Base-by-base conservation (phyloP, 2,888 invertebrate species). In the Callimorpha dominula region DNA sequence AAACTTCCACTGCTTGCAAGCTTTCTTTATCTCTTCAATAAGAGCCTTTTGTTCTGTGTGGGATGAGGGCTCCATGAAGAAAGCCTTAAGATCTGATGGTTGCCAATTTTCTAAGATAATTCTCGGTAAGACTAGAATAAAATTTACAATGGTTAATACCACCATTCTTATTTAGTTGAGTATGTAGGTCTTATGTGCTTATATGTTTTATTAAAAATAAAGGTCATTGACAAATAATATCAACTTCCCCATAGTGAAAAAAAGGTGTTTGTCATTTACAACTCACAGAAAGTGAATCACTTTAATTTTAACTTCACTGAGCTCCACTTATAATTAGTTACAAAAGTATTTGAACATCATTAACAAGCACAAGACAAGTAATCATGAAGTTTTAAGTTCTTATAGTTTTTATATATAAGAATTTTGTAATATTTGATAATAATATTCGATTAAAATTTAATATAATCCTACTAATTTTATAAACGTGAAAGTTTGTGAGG, bases 41-140 rank as follows among this genome's bases (percentile, higher is more conserved):
- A 99, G 96, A 69, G 97, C 96, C 70, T 96, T 96, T 79, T 97
- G 97, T 85, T 97, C 97, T 0, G 96, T 96, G 79, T 97, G 97
- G 8, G 97, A 95, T 63, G 97, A 96, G 74, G 95, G 93, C 77
- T 97, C 97, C 69, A 96, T 96, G 72, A 99, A 96, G 76, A 99
- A 94, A 6, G 96, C 95, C 75, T 97, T 96, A 73, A 98, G 97
- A 86, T 98, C 98, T n/a, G 97, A 95, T 15, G 96, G 95, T 49
- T 97, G 96, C 97, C 99, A 99, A 71, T 97, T 97, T 85, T 99
- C 99, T 91, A 99, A 99, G 42, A 99, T 91, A 57, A 99, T 95
- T 84, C 99, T 96, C 20, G 99, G 99, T 43, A 99, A 96, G 86
- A 99, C 99, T 98, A 88, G 50, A 96, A 96, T 8, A 65, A 42